Evolutionary conservation across 2,113 vertebrate genomes (phyloP).

Genomic region (Tonatia bakeri): DNA sequence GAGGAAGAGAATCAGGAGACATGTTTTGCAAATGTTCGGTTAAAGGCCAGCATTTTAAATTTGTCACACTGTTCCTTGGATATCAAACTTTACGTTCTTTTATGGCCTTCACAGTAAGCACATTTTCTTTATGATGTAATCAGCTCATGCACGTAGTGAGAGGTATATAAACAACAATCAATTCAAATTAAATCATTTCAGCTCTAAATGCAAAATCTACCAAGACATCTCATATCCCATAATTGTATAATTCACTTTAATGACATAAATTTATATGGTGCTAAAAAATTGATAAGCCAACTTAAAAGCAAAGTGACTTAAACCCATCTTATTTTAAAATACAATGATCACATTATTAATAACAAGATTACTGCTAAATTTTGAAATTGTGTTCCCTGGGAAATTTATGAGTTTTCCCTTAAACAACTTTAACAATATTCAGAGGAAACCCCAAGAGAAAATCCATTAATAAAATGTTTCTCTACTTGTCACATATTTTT

Average conservation of each 20-base stretch:
- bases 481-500: conserved; percentile 40
- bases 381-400: conserved; percentile 43
- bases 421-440: not conserved
- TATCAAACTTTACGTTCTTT: not conserved
- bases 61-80: not conserved
- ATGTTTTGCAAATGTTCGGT: not conserved
- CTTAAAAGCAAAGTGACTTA: conserved; percentile 72
- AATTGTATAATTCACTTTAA: conserved; percentile 71
- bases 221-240: conserved; percentile 59
- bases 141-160: conserved; percentile 51
- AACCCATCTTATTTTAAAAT: conserved; percentile 66
- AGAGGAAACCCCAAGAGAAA: not conserved
- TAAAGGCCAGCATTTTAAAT: not conserved
- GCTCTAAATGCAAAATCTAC: conserved; percentile 61
- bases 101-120: not conserved
- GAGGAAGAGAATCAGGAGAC: not conserved
- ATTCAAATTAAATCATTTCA: conserved; percentile 69
- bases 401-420: not conserved
- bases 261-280: conserved; percentile 70
- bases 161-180: conserved; percentile 70
- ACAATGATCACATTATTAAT: conserved; percentile 58
- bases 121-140: conserved; percentile 62
- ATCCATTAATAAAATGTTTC: not conserved
- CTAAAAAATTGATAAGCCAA: conserved; percentile 67
- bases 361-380: conserved; percentile 61